phyloP scores from a whole-genome alignment of 2,113 vertebrate genomes.

The Caranx ignobilis region DNA sequence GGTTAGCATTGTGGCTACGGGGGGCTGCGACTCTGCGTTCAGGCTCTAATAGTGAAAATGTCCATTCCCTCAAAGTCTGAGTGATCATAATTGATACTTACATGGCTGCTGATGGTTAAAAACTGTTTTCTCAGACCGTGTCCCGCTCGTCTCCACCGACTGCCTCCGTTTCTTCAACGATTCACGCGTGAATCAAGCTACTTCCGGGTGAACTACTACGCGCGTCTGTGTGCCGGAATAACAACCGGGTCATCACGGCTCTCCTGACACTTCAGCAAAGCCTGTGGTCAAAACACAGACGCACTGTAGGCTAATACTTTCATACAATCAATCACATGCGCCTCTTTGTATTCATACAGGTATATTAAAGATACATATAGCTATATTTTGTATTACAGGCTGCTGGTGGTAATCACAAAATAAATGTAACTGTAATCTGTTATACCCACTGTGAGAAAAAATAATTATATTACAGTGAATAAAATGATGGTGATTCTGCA shows the following conservation, averaged over 20 bases:
- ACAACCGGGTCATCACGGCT: conserved; percentile 56
- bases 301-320: no score
- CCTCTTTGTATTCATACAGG: background rate
- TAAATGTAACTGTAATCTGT: no score
- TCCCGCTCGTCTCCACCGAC: background rate
- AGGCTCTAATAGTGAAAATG: fast-evolving
- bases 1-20: background rate
- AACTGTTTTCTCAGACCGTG: no score
- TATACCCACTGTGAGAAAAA: no score
- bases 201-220: conserved; percentile 63
- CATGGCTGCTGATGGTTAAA: conserved; percentile 47
- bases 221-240: background rate
- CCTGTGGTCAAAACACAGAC: background rate
- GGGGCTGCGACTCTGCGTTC: background rate
- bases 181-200: conserved; percentile 32
- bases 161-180: conserved; percentile 46
- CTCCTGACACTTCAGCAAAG: no score
- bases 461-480: no score
- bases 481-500: no score
- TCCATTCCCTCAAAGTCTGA: fast-evolving
- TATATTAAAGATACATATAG: background rate
- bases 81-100: conserved; percentile 30
- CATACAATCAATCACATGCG: no score
- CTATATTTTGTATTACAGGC: background rate
- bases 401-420: background rate